Conservation (phyloP, 2,113 vertebrate species). For the Engraulis encrasicolus region DNA sequence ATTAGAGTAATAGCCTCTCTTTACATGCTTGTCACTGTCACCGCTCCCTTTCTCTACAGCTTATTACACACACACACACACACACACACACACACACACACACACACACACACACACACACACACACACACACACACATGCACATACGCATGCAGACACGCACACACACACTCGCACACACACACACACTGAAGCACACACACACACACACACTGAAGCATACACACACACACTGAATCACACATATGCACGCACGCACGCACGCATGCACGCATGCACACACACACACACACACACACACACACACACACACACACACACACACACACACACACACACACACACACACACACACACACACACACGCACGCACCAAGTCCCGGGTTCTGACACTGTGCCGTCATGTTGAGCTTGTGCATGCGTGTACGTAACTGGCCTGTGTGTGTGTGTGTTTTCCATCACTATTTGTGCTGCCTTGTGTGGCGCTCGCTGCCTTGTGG, state of each 20-base stretch:
- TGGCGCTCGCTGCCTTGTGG: not conserved
- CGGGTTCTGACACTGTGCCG: no score
- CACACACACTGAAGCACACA: not conserved
- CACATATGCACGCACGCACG: not conserved
- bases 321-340: no score
- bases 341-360: no score
- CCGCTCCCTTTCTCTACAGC: not conserved
- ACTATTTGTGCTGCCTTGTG: constrained; percentile 25
- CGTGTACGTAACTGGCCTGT: no score
- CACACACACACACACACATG: not conserved
- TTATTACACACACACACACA: not conserved
- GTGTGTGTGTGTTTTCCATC: constrained; percentile 8
- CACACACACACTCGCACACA: not conserved
- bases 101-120: not conserved
- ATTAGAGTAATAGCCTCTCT: constrained; percentile 29
- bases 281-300: not conserved
- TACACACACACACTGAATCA: not conserved
- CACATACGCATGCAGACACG: not conserved
- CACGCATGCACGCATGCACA: not conserved
- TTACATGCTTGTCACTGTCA: constrained; percentile 17
- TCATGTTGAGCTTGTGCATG: not conserved
- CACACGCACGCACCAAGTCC: no score
- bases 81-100: not conserved
- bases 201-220: not conserved
- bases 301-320: not conserved